These are phyloP conservation scores for Stichodactyla mertensii DNA, from an alignment of 64 coral and sea anemone genomes.

Conservation along the genomic window DNA sequence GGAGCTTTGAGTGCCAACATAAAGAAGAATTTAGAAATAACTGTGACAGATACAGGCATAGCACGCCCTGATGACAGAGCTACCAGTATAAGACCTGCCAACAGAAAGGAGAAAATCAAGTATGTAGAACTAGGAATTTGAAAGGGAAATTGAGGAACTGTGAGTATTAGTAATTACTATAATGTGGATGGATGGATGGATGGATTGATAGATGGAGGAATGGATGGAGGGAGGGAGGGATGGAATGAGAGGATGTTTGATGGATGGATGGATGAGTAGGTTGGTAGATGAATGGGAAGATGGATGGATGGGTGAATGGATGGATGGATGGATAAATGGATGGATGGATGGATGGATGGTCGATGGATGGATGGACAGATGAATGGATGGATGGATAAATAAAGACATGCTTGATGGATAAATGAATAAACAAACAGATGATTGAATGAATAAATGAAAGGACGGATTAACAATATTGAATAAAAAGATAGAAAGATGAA, in stretches of 20 bases:
- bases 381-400: not conserved
- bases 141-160: too few species aligned
- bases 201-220: not conserved
- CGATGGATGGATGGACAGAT: not conserved
- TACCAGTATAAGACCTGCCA: slow-evolving; percentile 90
- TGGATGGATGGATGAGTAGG: not conserved
- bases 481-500: not conserved
- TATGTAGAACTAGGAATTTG: not conserved
- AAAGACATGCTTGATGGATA: not conserved
- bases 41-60: not conserved
- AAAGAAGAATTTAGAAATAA: not conserved
- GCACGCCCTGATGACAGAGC: slow-evolving; percentile 90
- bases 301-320: not conserved
- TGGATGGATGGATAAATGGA: not conserved
- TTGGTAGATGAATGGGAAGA: not conserved
- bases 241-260: not conserved
- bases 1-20: slow-evolving; percentile 36
- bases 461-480: not conserved
- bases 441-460: not conserved
- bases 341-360: not conserved
- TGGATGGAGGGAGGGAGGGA: not conserved
- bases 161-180: not conserved
- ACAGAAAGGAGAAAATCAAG: slow-evolving; percentile 75
- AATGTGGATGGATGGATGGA: not conserved
- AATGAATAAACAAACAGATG: not conserved